A percentile compares a stretch with the other conserved stretches of the same genome.
These are phyloP conservation scores for Rhopalosiphum nymphaeae DNA, from an alignment of 2,888 invertebrate species.

Conservation along the genomic window DNA sequence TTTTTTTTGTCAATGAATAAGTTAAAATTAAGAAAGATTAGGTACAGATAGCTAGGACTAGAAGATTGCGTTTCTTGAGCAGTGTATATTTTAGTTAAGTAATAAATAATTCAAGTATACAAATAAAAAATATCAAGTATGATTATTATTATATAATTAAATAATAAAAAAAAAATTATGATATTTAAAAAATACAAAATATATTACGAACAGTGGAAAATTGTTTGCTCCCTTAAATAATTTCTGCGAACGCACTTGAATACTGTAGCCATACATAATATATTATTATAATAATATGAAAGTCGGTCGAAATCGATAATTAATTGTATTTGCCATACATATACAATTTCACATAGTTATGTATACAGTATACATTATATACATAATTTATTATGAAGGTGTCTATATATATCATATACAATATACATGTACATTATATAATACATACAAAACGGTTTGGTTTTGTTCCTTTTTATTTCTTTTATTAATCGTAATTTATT, in stretches of 20 bases:
- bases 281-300: background rate
- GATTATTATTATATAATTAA: too few species aligned
- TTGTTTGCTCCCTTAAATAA: background rate
- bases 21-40: too few species aligned
- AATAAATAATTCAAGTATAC: too few species aligned
- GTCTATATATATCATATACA: background rate
- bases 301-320: background rate
- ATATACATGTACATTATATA: background rate
- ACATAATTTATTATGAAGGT: background rate
- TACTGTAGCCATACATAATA: background rate
- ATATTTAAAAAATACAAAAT: background rate
- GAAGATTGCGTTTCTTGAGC: too few species aligned
- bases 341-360: background rate
- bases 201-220: background rate
- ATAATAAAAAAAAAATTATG: background rate
- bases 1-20: too few species aligned
- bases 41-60: too few species aligned
- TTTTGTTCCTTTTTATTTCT: background rate
- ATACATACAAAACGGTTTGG: background rate
- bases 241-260: background rate
- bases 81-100: too few species aligned
- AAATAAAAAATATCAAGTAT: too few species aligned
- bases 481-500: constrained; percentile 1
- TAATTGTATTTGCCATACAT: background rate
- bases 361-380: background rate